Evolutionary conservation across 2,113 vertebrate genomes (phyloP).

Genomic region (Mustela lutreola): DNA sequence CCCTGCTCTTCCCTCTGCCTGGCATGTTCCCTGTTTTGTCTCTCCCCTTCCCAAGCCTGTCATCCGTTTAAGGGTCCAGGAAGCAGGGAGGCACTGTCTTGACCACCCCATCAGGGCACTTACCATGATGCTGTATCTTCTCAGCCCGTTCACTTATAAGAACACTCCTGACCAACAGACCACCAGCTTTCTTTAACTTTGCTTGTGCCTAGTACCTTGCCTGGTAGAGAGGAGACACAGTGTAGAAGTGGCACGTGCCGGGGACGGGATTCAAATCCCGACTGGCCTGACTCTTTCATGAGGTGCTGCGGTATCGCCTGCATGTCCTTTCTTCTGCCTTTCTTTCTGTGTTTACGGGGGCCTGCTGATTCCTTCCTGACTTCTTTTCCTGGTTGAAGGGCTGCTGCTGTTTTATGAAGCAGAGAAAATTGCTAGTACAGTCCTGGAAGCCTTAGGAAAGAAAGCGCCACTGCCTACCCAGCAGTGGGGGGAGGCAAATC

Average conservation of each 20-base stretch:
- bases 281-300: neutral
- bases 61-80: neutral
- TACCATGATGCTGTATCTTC: neutral
- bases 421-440: neutral
- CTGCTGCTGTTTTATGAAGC: neutral
- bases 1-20: neutral
- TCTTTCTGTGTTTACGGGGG: neutral
- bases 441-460: neutral
- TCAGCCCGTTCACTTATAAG: neutral
- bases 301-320: neutral
- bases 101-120: neutral
- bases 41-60: neutral
- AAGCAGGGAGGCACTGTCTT: neutral
- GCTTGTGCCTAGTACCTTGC: neutral
- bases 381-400: neutral
- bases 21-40: neutral
- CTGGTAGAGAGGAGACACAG: neutral
- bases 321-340: neutral
- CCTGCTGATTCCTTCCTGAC: neutral
- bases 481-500: neutral
- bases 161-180: neutral
- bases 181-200: neutral
- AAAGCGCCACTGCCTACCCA: neutral
- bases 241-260: neutral
- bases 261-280: neutral